Conservation (phyloP, 2,113 vertebrate genomes). For the Onychorhynchus coronatus region DNA sequence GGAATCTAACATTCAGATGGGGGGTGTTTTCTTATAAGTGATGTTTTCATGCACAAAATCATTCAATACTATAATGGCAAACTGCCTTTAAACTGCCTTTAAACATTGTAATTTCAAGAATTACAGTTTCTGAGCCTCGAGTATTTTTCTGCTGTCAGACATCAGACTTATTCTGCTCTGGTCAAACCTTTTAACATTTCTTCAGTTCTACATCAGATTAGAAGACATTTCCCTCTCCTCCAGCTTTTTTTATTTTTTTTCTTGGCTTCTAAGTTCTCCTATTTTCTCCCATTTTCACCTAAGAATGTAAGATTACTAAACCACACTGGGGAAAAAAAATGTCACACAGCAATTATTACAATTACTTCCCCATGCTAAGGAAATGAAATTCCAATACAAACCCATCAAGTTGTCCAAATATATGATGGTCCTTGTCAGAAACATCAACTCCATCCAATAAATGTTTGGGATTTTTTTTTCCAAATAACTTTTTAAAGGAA, state of each 20-base stretch:
- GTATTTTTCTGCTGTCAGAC: constrained; percentile 12
- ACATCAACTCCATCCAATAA: background rate
- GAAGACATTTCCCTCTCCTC: background rate
- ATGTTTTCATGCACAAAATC: background rate
- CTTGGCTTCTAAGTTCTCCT: background rate
- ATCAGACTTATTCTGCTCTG: constrained; percentile 4
- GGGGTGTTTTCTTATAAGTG: background rate
- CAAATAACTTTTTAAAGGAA: background rate
- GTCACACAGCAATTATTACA: background rate
- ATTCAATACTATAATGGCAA: constrained; percentile 4
- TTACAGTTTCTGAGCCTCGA: constrained; percentile 44
- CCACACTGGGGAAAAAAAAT: background rate
- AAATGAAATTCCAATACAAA: background rate
- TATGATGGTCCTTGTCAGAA: background rate
- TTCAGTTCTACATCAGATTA: background rate
- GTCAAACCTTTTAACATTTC: background rate
- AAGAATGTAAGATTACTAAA: background rate
- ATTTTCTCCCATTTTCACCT: background rate
- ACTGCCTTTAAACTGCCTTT: constrained; percentile 34
- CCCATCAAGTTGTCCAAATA: background rate
- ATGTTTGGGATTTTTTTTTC: background rate
- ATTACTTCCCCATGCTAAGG: background rate
- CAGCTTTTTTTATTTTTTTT: background rate
- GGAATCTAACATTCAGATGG: background rate
- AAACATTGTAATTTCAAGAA: constrained; percentile 37